phyloP scores from a whole-genome alignment of 2,888 invertebrate genomes.

The Caenorhabditis sp. region DNA sequence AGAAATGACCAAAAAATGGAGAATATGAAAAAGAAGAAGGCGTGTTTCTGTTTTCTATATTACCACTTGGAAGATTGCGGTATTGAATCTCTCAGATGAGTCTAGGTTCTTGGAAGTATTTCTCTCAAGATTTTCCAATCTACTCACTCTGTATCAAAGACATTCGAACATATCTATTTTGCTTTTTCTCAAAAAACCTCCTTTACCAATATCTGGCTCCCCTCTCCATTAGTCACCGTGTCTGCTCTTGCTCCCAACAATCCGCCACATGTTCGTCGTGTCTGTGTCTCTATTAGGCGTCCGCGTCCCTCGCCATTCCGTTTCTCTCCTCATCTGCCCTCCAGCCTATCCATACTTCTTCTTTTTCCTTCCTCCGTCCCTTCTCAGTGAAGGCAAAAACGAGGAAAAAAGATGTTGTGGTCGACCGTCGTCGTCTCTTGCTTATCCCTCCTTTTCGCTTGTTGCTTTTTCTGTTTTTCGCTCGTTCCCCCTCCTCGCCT shows the following conservation, averaged over 20 bases:
- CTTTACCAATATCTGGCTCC: conserved; percentile 38
- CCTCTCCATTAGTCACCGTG: conserved; percentile 45
- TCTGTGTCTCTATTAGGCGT: conserved; percentile 54
- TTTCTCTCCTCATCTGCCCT: conserved; percentile 19
- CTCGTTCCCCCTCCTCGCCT: conserved; percentile 15
- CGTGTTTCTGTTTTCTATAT: not conserved
- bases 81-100: not conserved
- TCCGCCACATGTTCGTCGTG: conserved; percentile 58
- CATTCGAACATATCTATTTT: conserved; percentile 18
- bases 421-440: conserved; percentile 43
- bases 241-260: conserved; percentile 24
- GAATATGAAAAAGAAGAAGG: conserved; percentile 4
- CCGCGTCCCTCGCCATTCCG: conserved; percentile 27
- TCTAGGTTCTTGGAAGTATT: too few species aligned
- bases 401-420: conserved; percentile 49
- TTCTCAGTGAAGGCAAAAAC: conserved; percentile 35
- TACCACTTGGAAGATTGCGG: not conserved
- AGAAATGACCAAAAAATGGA: conserved; percentile 24
- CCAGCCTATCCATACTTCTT: conserved; percentile 20
- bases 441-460: conserved; percentile 53
- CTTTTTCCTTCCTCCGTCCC: conserved; percentile 39
- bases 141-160: not conserved
- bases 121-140: not conserved
- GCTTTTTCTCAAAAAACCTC: conserved; percentile 24
- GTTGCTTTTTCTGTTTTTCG: conserved; percentile 59